Evolutionary conservation across 2,113 vertebrate species (phyloP), one percentile per base, ranked within the genome.

Genomic region (Camelus bactrianus): DNA sequence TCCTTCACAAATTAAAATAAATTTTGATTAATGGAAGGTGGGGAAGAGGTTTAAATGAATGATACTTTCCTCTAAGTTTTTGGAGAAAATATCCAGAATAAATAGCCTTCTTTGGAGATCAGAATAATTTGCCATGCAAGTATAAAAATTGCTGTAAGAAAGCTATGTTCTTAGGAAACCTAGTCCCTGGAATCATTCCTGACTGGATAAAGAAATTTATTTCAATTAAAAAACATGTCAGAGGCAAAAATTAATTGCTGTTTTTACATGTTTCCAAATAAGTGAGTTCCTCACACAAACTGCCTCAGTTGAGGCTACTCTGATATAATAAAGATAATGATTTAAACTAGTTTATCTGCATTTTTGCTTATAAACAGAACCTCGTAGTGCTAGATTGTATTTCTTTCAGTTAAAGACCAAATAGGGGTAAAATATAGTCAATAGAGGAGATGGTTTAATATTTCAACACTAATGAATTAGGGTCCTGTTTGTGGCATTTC

Each of bases 401-500:
- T 93, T 95, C n/a, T 95, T 97, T 92, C 19, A 79, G n/a, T 30
- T 65, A 62, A 92, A 56, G 50, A 76, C 26, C 20, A 94, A 85
- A n/a, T 9, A 82, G 6, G 38, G 16, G 52, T 65, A 76, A 70
- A 92, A n/a, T 17, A 58, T 35, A 76, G 4, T 76, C 24, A n/a
- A 16, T 60, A 86, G 64, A 85, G 6, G 15, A 58, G 4, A 60
- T 69, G 30, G 6, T 69, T 96, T 85, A 83, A 35, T 56, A 79
- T 84, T 89, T 89, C 6, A 82, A 26, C 24, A 35, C 50, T 69
- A 67, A 72, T 87, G 42, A 84, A 60, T 62, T 58, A 56, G 24
- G 2, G 3, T 69, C 2, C 15, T 77, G 32, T 48, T 89, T 86
- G 19, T 67, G 73, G 6, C 79, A 60, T 60, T 86, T 77, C 24